These are phyloP conservation scores for Andrena haemorrhoa DNA, from an alignment of 2,888 invertebrate genomes.

Conservation along the genomic window DNA sequence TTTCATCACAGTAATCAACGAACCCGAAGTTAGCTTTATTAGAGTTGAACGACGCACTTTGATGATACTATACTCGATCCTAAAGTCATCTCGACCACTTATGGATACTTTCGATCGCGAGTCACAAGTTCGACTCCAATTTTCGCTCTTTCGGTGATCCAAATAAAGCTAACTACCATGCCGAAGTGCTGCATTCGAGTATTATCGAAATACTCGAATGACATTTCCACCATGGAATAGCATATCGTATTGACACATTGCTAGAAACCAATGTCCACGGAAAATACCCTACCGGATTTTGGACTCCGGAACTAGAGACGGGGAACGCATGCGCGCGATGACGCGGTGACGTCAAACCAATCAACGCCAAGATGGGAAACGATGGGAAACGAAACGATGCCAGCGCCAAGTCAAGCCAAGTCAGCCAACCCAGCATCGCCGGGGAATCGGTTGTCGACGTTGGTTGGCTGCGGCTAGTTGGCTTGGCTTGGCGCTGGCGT, in stretches of 20 bases:
- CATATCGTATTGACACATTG: background rate
- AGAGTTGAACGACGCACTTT: background rate
- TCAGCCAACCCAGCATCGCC: too few species aligned
- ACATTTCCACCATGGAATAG: background rate
- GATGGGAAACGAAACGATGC: too few species aligned
- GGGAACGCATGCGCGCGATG: too few species aligned
- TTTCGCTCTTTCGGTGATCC: background rate
- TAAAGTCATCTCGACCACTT: background rate
- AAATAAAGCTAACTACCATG: constrained; percentile 2
- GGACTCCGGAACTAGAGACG: too few species aligned
- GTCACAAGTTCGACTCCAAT: background rate
- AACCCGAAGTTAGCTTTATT: constrained; percentile 8
- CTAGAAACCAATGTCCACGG: too few species aligned
- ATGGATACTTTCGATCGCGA: background rate
- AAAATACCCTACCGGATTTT: too few species aligned
- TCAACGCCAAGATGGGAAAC: too few species aligned
- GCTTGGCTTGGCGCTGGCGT: too few species aligned
- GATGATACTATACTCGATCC: background rate
- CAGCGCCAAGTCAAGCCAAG: too few species aligned
- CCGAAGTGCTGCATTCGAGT: background rate
- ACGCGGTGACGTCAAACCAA: too few species aligned
- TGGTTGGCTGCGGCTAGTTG: too few species aligned
- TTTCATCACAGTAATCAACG: background rate
- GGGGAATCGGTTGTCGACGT: too few species aligned
- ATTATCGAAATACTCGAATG: background rate